phyloP scores from a whole-genome alignment of 2,888 invertebrate genomes.

The Ethmia dodecea region DNA sequence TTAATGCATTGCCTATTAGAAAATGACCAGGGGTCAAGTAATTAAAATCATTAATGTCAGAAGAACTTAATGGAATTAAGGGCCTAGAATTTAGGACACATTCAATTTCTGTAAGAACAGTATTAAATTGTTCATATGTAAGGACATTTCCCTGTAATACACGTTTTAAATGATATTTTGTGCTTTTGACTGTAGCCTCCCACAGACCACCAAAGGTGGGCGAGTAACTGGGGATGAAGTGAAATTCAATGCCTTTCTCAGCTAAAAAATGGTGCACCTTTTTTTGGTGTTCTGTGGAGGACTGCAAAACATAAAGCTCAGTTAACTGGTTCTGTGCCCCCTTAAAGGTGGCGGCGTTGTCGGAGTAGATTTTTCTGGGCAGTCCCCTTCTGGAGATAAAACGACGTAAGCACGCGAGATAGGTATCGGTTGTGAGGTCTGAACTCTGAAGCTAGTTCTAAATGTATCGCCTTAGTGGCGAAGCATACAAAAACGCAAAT shows the following conservation, averaged over 20 bases:
- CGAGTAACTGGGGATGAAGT: conserved; percentile 1
- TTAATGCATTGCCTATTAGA: not conserved
- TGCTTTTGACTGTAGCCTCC: not conserved
- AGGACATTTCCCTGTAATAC: not conserved
- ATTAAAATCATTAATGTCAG: not conserved
- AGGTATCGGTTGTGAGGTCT: conserved; percentile 4
- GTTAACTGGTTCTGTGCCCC: conserved; percentile 2
- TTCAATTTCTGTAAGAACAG: not conserved
- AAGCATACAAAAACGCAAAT: conserved; percentile 3
- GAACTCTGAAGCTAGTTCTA: conserved; percentile 6
- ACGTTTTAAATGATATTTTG: conserved; percentile 1
- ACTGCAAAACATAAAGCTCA: conserved; percentile 1
- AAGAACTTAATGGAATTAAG: not conserved
- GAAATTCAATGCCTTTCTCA: not conserved
- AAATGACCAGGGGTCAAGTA: not conserved
- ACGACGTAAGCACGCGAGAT: conserved; percentile 2
- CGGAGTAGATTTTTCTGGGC: conserved; percentile 1
- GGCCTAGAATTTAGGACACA: not conserved
- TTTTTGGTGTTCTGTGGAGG: not conserved
- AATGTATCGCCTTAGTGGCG: conserved; percentile 3
- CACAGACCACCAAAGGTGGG: conserved; percentile 3
- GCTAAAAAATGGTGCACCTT: not conserved
- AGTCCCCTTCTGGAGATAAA: conserved; percentile 2
- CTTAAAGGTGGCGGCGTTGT: conserved; percentile 2
- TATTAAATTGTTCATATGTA: not conserved